Percentiles rank a stretch among this genome's conserved stretches.
phyloP scores from a whole-genome alignment of 1,140 invertebrate species.

The Homarus americanus region DNA sequence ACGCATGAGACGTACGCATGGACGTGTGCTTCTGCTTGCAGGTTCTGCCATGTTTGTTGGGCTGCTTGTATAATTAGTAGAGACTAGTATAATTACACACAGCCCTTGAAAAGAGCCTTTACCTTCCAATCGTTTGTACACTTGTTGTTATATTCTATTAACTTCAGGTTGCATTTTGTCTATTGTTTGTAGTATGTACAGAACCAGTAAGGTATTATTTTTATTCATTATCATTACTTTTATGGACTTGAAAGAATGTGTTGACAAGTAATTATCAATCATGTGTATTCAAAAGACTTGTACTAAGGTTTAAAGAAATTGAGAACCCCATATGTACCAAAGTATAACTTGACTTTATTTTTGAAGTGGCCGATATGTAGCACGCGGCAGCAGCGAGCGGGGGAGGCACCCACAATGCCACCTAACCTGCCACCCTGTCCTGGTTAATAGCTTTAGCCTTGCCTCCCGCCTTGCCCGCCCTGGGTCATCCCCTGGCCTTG shows the following conservation, averaged over 20 bases:
- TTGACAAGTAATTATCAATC: constrained; percentile 68
- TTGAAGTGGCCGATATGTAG: constrained; percentile 67
- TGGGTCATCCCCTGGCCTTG: constrained; percentile 69
- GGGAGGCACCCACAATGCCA: constrained; percentile 48
- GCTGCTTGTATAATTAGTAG: constrained; percentile 73
- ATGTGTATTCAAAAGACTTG: constrained; percentile 72
- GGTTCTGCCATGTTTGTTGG: constrained; percentile 72
- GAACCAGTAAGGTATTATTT: constrained; percentile 73
- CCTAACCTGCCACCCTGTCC: constrained; percentile 45
- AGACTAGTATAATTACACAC: constrained; percentile 71
- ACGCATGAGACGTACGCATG: constrained; percentile 43
- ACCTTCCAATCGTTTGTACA: constrained; percentile 74
- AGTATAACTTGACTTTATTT: constrained; percentile 71
- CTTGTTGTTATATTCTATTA: constrained; percentile 71
- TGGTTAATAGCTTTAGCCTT: constrained; percentile 42
- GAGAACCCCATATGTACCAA: constrained; percentile 71
- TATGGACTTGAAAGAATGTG: constrained; percentile 69
- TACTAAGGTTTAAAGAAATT: constrained; percentile 58
- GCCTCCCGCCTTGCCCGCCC: constrained; percentile 65
- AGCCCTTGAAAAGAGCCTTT: constrained; percentile 71
- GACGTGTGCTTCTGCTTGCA: constrained; percentile 71
- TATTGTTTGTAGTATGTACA: constrained; percentile 73
- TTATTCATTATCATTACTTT: constrained; percentile 73
- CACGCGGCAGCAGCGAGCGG: constrained; percentile 55
- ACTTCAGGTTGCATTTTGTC: constrained; percentile 71